These are phyloP conservation scores for Lipophrys pholis DNA, from an alignment of 2,113 vertebrate genomes.

Conservation along the genomic window DNA sequence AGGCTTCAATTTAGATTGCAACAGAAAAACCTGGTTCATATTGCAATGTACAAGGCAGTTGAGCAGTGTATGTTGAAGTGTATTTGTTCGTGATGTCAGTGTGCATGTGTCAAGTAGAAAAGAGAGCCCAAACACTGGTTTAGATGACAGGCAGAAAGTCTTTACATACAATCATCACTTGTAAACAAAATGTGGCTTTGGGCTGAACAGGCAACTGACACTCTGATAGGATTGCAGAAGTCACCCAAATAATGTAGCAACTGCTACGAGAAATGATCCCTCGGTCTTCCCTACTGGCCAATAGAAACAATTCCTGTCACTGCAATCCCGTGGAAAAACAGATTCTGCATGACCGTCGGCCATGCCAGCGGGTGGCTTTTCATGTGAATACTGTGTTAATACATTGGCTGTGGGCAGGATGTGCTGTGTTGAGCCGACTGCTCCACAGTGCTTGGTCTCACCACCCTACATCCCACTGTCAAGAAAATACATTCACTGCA, in stretches of 20 bases:
- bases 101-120: slow-evolving; percentile 63
- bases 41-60: slow-evolving; percentile 98
- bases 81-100: slow-evolving; percentile 59
- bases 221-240: slow-evolving; percentile 48
- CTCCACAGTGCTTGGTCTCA: slow-evolving; percentile 67
- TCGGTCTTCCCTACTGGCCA: slow-evolving; percentile 46
- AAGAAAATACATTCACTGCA: slow-evolving; percentile 80
- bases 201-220: slow-evolving; percentile 74
- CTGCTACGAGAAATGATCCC: slow-evolving; percentile 54
- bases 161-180: slow-evolving; percentile 83
- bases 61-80: slow-evolving; percentile 78
- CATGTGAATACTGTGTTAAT: slow-evolving; percentile 69
- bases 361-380: slow-evolving; percentile 49
- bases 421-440: slow-evolving; percentile 53
- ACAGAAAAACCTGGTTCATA: slow-evolving; percentile 81
- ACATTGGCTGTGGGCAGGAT: slow-evolving; percentile 63
- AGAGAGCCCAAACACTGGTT: slow-evolving; percentile 71
- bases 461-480: slow-evolving; percentile 71
- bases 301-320: slow-evolving; percentile 49
- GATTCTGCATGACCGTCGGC: slow-evolving; percentile 41
- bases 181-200: slow-evolving; percentile 84
- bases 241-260: slow-evolving; percentile 47
- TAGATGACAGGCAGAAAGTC: slow-evolving; percentile 68
- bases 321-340: slow-evolving; percentile 53
- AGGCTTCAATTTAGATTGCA: slow-evolving; percentile 94